phyloP scores from a whole-genome alignment of 2,888 invertebrate species.

The Tipula helvola region DNA sequence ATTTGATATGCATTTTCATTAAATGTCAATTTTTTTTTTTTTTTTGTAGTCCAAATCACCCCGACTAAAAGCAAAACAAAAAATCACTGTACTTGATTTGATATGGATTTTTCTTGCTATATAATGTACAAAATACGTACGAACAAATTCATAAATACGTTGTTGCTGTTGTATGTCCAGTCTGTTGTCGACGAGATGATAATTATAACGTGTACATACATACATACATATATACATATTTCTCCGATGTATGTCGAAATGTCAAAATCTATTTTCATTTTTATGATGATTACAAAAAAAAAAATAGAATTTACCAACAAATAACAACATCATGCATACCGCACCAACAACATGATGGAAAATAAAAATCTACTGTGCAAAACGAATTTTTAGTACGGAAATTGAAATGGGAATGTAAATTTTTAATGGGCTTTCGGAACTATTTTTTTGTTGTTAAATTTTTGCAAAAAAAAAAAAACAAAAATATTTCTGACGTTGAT shows the following conservation, averaged over 20 bases:
- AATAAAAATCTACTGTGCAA: background rate
- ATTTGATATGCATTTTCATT: background rate
- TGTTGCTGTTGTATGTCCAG: background rate
- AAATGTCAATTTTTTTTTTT: background rate
- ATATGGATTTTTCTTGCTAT: background rate
- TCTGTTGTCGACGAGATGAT: background rate
- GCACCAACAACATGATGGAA: background rate
- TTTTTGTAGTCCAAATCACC: background rate
- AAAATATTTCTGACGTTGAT: background rate
- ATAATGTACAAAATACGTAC: background rate
- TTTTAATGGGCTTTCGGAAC: constrained; percentile 4
- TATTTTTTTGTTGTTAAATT: background rate
- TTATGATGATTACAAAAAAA: background rate
- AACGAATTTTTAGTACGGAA: constrained; percentile 4
- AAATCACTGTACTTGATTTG: background rate
- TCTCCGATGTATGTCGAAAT: background rate
- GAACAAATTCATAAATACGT: background rate
- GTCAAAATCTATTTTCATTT: background rate
- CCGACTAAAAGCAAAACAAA: background rate
- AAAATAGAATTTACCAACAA: background rate
- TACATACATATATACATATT: background rate
- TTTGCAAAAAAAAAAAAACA: background rate
- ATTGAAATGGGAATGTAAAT: constrained; percentile 4
- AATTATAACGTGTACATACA: background rate
- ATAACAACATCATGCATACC: background rate